These are phyloP conservation scores for Polydrusus cervinus DNA, from an alignment of 2,888 invertebrate genomes.

Conservation along the genomic window DNA sequence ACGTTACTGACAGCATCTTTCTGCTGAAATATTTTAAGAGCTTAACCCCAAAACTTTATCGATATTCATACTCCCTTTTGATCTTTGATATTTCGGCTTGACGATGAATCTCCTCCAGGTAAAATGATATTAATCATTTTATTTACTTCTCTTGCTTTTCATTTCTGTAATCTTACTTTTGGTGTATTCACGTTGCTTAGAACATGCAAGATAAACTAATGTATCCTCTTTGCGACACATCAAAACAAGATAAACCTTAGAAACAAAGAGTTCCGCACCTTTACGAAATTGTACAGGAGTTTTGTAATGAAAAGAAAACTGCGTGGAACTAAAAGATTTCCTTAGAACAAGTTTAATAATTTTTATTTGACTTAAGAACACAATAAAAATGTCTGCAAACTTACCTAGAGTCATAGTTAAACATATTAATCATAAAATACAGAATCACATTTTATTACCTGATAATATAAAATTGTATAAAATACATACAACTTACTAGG, in stretches of 20 bases:
- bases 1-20: constrained; percentile 19
- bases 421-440: too few species aligned
- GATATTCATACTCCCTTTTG: constrained; percentile 43
- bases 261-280: background rate
- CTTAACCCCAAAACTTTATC: constrained; percentile 35
- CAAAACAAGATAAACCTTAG: constrained; percentile 9
- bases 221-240: background rate
- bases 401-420: too few species aligned
- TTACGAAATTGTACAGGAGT: background rate
- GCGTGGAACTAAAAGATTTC: too few species aligned
- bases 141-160: constrained; percentile 40
- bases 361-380: too few species aligned
- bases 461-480: too few species aligned
- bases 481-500: too few species aligned
- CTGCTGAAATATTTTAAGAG: constrained; percentile 25
- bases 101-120: constrained; percentile 38
- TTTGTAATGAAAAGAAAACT: background rate
- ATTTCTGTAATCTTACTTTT: constrained; percentile 42
- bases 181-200: constrained; percentile 11
- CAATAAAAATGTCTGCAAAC: too few species aligned
- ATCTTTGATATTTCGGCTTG: constrained; percentile 38
- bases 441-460: too few species aligned
- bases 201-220: constrained; percentile 25
- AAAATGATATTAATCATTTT: constrained; percentile 51
- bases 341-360: too few species aligned